phyloP scores from a whole-genome alignment of 2,797 vertebrate species.

The Malacoctenus gilli region DNA sequence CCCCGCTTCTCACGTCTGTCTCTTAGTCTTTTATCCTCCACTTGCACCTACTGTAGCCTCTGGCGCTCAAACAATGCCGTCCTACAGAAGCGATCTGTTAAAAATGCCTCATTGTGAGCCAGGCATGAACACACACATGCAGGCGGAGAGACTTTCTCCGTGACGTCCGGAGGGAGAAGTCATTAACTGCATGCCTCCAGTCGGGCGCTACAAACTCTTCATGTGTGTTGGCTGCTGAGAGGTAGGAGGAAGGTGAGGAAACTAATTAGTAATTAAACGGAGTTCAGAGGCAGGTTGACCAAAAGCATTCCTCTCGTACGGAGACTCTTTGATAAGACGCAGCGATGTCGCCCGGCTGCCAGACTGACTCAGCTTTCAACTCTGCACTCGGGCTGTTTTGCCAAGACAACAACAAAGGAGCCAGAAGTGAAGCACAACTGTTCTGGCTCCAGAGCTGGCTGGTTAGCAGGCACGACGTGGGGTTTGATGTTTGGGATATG shows the following conservation, averaged over 20 bases:
- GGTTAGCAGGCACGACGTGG: constrained; percentile 27
- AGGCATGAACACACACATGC: constrained; percentile 30
- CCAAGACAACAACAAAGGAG: constrained; percentile 56
- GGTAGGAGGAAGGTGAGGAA: constrained; percentile 49
- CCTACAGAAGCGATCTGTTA: constrained; percentile 22
- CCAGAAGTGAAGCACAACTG: constrained; percentile 29
- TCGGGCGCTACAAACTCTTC: not conserved
- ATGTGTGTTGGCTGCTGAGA: constrained; percentile 24
- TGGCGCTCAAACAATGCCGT: constrained; percentile 16
- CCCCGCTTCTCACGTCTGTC: constrained; percentile 28
- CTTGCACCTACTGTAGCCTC: constrained; percentile 17
- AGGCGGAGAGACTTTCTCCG: constrained; percentile 17
- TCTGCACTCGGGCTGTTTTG: constrained; percentile 43
- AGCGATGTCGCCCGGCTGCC: constrained; percentile 34
- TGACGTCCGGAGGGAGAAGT: constrained; percentile 33
- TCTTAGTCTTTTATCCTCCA: constrained; percentile 14
- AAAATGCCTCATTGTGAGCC: constrained; percentile 25
- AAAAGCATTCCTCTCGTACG: constrained; percentile 49
- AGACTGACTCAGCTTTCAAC: constrained; percentile 65
- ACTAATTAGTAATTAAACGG: constrained; percentile 53
- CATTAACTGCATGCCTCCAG: constrained; percentile 29
- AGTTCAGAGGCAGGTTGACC: constrained; percentile 50
- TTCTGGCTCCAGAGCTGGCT: constrained; percentile 38
- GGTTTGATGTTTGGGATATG: constrained; percentile 53
- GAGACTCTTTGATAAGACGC: constrained; percentile 56